These are phyloP conservation scores for Callosobruchus maculatus DNA, from an alignment of 2,888 invertebrate genomes.

Conservation along the genomic window DNA sequence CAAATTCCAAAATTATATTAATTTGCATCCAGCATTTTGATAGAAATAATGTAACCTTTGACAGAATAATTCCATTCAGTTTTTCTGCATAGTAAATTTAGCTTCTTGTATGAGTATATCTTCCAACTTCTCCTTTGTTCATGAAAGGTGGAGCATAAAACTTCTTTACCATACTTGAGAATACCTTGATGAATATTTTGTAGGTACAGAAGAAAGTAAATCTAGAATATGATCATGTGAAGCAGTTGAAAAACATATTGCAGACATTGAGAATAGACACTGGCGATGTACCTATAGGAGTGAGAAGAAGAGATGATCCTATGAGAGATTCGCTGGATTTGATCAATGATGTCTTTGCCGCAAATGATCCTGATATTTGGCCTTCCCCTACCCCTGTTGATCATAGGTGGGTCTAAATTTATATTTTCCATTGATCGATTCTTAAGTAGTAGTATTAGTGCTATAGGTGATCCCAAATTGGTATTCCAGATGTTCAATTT, in stretches of 20 bases:
- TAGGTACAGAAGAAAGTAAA: slow-evolving; percentile 86
- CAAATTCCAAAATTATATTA: no score
- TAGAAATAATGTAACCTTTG: no score
- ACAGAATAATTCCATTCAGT: no score
- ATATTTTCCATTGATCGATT: background rate
- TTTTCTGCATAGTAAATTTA: no score
- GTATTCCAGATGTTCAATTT: no score
- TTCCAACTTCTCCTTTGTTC: no score
- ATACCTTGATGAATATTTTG: slow-evolving; percentile 3
- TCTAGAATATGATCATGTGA: slow-evolving; percentile 87
- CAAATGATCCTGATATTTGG: slow-evolving; percentile 82
- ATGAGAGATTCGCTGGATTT: slow-evolving; percentile 60
- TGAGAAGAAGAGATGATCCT: slow-evolving; percentile 53
- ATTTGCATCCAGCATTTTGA: no score
- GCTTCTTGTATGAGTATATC: no score
- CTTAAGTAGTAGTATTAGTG: no score
- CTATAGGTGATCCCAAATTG: no score
- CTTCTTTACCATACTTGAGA: no score
- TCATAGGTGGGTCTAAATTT: slow-evolving; percentile 52
- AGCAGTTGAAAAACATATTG: slow-evolving; percentile 72
- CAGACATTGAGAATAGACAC: slow-evolving; percentile 73
- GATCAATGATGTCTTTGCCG: slow-evolving; percentile 57
- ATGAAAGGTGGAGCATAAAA: no score
- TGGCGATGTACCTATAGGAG: slow-evolving; percentile 53
- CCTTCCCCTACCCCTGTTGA: slow-evolving; percentile 76